These are phyloP conservation scores for Gasteruption jaculator DNA, from an alignment of 2,888 invertebrate species.

Conservation along the genomic window DNA sequence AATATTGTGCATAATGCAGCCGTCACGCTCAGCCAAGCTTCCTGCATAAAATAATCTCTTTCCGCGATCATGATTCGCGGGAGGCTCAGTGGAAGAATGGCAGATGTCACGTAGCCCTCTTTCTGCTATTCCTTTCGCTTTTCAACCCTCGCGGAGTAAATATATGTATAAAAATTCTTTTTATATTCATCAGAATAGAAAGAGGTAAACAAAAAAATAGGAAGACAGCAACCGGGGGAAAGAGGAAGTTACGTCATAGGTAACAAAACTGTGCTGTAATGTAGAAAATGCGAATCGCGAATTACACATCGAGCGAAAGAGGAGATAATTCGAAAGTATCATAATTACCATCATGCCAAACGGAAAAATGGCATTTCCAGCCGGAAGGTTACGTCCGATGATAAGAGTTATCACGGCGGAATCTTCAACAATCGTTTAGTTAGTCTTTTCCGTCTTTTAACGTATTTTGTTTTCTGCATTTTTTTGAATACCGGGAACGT, in stretches of 20 bases:
- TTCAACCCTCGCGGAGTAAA: no score
- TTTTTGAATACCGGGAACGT: no score
- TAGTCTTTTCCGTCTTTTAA: no score
- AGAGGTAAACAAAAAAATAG: constrained; percentile 14
- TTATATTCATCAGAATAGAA: constrained; percentile 13
- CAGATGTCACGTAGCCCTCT: constrained; percentile 32
- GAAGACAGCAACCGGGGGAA: constrained; percentile 8
- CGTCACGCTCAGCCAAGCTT: constrained; percentile 37
- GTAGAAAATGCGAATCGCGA: constrained; percentile 4
- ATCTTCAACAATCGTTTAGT: no score
- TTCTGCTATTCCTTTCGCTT: not conserved
- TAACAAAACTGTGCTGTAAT: constrained; percentile 6
- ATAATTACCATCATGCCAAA: constrained; percentile 30
- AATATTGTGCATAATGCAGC: constrained; percentile 39
- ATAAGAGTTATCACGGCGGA: no score
- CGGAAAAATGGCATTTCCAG: no score
- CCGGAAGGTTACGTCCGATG: not conserved
- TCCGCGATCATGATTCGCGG: constrained; percentile 39
- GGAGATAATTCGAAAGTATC: constrained; percentile 34
- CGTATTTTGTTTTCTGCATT: no score
- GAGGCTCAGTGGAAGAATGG: constrained; percentile 35
- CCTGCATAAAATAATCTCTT: constrained; percentile 47
- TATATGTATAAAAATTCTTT: no score
- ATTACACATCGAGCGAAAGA: constrained; percentile 9
- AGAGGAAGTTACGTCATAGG: constrained; percentile 2